Base-by-base conservation (phyloP, 2,113 vertebrate species). In the Cyanoliseus patagonus region DNA sequence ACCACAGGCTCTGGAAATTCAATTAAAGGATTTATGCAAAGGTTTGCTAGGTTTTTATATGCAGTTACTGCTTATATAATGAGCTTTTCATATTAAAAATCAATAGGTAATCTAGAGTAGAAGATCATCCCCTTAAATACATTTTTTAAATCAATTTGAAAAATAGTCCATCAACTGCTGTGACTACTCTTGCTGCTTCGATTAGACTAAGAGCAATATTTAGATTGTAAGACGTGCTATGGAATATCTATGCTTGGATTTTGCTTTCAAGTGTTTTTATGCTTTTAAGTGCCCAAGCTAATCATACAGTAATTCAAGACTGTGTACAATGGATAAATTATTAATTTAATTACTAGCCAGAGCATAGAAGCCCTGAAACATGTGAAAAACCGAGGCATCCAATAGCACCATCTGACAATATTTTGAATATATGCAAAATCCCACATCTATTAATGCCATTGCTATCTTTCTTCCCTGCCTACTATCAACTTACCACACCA, bases 11-110 rank as follows among this genome's bases (percentile, higher is more conserved):
- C 98, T 99, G 98, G 98, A 99, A 99, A 99, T 99, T 99, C 99
- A 99, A 99, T 99, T 99, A 99, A 99, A 99, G 99, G 99, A 99
- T 99, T 99, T 99, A 99, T 99, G 99, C 99, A 99, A 99, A 99
- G 99, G 99, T 99, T 99, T 99, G 98, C 98, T 99, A 98, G 98
- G 98, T 99, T 99, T 99, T 99, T 99, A 99, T 99, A 99, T 99
- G 99, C 99, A 98, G 99, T 99, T 99, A 99, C 99, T 99, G 99
- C 99, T 99, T 99, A 99, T 99, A 99, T 99, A 99, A 99, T 99
- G 99, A 99, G 99, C 99, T 99, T 99, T 99, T 99, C 99, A 99
- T 99, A 99, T 99, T 99, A 99, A 99, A 98, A 99, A 99, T 99
- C 99, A 99, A 99, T 99, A 99, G 98, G 98, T 99, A 99, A 99